These are phyloP conservation scores for Emmelina monodactyla DNA, from an alignment of 2,888 invertebrate species.

Conservation along the genomic window DNA sequence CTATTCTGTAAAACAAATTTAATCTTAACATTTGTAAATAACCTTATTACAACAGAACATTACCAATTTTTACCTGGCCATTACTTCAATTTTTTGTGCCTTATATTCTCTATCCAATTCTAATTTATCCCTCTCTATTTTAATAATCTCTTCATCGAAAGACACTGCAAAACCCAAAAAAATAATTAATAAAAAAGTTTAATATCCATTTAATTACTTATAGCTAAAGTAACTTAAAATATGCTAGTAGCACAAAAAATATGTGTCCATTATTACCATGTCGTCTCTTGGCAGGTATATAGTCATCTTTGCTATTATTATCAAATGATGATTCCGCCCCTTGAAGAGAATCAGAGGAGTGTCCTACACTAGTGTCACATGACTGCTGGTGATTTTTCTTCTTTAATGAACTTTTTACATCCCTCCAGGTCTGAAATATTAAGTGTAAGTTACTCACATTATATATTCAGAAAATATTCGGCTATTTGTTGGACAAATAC, in stretches of 20 bases:
- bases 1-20: constrained; percentile 19
- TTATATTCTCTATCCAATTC: constrained; percentile 26
- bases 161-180: constrained; percentile 15
- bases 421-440: constrained; percentile 23
- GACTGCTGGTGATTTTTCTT: constrained; percentile 20
- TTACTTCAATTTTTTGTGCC: constrained; percentile 23
- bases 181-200: neutral
- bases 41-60: neutral
- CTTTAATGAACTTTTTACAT: constrained; percentile 22
- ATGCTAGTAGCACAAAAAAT: neutral
- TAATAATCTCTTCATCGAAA: constrained; percentile 26
- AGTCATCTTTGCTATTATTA: constrained; percentile 14
- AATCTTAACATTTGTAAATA: no score
- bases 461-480: neutral
- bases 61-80: constrained; percentile 16
- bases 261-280: constrained; percentile 12
- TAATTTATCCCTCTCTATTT: constrained; percentile 25
- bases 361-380: constrained; percentile 19
- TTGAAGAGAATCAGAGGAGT: constrained; percentile 16
- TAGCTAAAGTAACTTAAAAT: neutral
- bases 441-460: neutral
- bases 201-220: neutral
- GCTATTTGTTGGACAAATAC: constrained; percentile 9
- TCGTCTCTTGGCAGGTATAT: constrained; percentile 16
- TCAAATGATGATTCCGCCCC: no score